phyloP scores from a whole-genome alignment of 2,797 vertebrate genomes.

The Aphelocoma californica region DNA sequence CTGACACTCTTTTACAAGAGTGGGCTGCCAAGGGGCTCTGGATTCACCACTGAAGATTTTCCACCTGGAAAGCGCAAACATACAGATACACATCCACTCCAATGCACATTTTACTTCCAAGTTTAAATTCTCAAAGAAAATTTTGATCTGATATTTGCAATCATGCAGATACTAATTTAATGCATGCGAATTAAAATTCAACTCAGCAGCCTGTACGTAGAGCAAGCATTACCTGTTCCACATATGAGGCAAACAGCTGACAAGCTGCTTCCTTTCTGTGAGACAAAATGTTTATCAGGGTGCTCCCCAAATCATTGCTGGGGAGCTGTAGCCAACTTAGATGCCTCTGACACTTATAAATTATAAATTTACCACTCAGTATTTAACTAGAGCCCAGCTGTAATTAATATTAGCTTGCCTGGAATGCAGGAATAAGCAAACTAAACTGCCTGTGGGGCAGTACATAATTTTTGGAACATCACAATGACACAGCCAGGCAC shows the following conservation, averaged over 20 bases:
- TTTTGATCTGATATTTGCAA: not conserved
- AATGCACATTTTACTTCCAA: not conserved
- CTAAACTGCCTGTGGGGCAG: not conserved
- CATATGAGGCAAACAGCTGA: not conserved
- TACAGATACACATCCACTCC: rapidly evolving
- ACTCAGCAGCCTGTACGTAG: not conserved
- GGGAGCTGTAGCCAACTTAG: not conserved
- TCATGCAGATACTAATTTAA: not conserved
- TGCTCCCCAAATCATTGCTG: not conserved
- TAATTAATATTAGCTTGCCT: not conserved
- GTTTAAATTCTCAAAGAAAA: not conserved
- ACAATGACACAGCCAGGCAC: not conserved
- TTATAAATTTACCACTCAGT: not conserved
- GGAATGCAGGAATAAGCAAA: not conserved
- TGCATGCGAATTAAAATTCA: not conserved
- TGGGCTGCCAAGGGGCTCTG: not conserved
- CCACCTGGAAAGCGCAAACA: not conserved
- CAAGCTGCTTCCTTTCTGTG: not conserved
- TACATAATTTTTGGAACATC: not conserved
- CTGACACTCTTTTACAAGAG: not conserved
- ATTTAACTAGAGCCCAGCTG: not conserved
- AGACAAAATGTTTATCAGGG: not conserved
- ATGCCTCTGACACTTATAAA: not conserved
- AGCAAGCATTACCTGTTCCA: not conserved
- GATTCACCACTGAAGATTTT: slow-evolving; percentile 9